Evolutionary conservation across 2,113 vertebrate genomes (phyloP), one percentile per base, ranked within the genome.

Genomic region (Cololabis saira): DNA sequence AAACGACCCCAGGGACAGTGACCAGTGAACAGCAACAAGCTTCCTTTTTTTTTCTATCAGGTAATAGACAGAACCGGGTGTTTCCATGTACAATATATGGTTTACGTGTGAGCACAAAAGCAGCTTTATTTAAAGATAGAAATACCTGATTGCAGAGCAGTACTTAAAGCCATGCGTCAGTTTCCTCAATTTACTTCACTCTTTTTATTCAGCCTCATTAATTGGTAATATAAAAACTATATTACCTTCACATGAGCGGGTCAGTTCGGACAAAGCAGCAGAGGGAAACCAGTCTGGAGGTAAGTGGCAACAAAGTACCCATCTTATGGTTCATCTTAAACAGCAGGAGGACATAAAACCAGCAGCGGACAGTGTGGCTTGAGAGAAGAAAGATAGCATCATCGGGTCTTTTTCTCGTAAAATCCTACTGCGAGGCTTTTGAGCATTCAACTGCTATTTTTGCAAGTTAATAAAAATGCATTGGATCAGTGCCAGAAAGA

Each of bases 21-120:
- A 84, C 76, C 72, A 66, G 67, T 77, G 77, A 84, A 74, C 72
- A 63, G 67, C 73, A 72, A 87, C 71, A 65, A 66, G 44, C 54
- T 60, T 22, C 12, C 5, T 24, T 67, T 66, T 57, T 24, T 6
- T 37, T 1, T 11, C 4, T 13, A 44, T 71, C 49, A 60, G 63
- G 62, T 53, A 73, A 75, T 13, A 76, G 55, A 67, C 60, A 22
- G 14, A 57, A 60, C 33, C 33, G 18, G 17, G 53, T 42, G 49
- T 37, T 30, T 58, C 10, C 17, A 16, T 68, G 27, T 58, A 19
- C 19, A 52, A 13, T 40, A 16, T 22, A 6, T 33, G 14, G 30
- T 41, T 45, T 6, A 12, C 14, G 24, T 19, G 14, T 43, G 15
- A 16, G 22, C 2, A 9, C 33, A 11, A 6, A n/a, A 14, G 33